Evolutionary conservation across 2,797 vertebrate species (phyloP).

Genomic region (Ctenosaura bakeri): DNA sequence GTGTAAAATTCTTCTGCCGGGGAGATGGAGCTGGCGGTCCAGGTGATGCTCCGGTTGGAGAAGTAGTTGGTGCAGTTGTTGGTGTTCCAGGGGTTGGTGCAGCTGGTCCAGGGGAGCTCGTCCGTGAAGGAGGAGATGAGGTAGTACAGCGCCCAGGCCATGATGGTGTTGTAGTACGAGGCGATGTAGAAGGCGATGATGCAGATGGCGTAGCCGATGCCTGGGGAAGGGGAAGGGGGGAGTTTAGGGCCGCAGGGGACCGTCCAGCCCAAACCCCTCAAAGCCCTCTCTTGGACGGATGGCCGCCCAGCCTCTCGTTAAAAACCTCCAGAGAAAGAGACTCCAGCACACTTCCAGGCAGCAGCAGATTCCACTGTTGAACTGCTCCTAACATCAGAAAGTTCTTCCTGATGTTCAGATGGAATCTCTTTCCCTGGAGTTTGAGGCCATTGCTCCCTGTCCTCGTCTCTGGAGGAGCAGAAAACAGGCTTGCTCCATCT

Average conservation of each 20-base stretch:
- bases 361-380: too few relatives aligned
- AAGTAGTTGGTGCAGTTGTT: conserved; percentile 92
- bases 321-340: too few relatives aligned
- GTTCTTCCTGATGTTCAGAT: too few relatives aligned
- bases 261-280: background rate
- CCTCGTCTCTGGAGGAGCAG: too few relatives aligned
- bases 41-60: conserved; percentile 87
- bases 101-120: conserved; percentile 94
- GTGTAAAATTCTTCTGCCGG: conserved; percentile 99
- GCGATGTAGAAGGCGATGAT: conserved; percentile 94
- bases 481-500: too few relatives aligned
- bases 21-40: conserved; percentile 90
- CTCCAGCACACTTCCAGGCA: too few relatives aligned
- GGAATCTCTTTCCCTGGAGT: too few relatives aligned
- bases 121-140: conserved; percentile 91
- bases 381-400: too few relatives aligned
- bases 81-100: conserved; percentile 95
- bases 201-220: conserved; percentile 98
- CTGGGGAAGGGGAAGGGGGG: conserved; percentile 73
- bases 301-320: too few relatives aligned
- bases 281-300: too few relatives aligned
- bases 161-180: conserved; percentile 99
- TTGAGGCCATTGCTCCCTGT: too few relatives aligned
- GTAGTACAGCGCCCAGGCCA: conserved; percentile 99
- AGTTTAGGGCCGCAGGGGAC: background rate